Evolutionary conservation across 2,113 vertebrate genomes (phyloP).

Genomic region (Phyllostomus hastatus): DNA sequence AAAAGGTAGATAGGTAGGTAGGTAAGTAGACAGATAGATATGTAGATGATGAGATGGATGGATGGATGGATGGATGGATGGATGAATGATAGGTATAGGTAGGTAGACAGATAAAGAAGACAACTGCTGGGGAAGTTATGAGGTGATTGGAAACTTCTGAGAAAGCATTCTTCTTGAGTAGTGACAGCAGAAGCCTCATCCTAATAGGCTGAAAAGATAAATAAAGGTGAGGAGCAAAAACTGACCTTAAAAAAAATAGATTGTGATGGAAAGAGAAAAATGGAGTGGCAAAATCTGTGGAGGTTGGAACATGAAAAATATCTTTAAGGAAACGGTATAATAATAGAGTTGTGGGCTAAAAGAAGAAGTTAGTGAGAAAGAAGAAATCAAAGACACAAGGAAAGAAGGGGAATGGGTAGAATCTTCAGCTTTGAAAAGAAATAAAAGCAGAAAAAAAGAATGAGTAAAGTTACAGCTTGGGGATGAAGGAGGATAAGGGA

Average conservation of each 20-base stretch:
- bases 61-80: not conserved
- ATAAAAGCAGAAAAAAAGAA: not conserved
- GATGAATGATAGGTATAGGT: not conserved
- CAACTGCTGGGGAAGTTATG: not conserved
- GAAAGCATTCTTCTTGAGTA: not conserved
- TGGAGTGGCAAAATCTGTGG: not conserved
- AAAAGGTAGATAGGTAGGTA: not conserved
- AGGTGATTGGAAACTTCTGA: not conserved
- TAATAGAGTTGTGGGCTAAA: not conserved
- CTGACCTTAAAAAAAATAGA: not conserved
- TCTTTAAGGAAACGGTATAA: not conserved
- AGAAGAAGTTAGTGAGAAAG: not conserved
- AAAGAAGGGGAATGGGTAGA: not conserved
- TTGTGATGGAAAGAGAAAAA: not conserved
- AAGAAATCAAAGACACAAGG: not conserved
- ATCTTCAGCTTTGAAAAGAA: not conserved
- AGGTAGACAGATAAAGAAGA: not conserved
- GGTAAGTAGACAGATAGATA: not conserved
- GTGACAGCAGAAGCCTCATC: not conserved
- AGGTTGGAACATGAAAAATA: not conserved
- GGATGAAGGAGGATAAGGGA: not conserved
- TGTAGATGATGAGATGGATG: not conserved
- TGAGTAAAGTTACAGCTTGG: not conserved
- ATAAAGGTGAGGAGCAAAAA: not conserved
- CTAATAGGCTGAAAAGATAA: not conserved